phyloP scores from a whole-genome alignment of 2,113 vertebrate genomes.

The Cynoglossus semilaevis region DNA sequence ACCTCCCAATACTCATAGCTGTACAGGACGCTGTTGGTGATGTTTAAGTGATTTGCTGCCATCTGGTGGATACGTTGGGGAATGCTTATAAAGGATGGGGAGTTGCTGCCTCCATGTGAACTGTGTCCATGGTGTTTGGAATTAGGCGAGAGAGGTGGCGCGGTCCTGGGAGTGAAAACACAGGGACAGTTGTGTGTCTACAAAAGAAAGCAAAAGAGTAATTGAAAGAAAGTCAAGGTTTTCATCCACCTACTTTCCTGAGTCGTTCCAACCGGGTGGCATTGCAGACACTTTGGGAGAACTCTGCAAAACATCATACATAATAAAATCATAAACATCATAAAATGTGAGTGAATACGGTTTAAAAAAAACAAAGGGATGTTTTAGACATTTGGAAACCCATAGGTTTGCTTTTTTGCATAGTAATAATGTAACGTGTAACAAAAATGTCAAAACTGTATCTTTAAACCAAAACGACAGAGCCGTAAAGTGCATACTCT shows the following conservation, averaged over 20 bases:
- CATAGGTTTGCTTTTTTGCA: too few species aligned
- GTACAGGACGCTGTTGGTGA: slow-evolving; percentile 97
- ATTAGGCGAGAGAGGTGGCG: slow-evolving; percentile 80
- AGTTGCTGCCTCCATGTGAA: slow-evolving; percentile 79
- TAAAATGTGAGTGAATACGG: too few species aligned
- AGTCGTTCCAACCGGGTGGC: slow-evolving; percentile 80
- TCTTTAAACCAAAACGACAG: too few species aligned
- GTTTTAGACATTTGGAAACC: too few species aligned
- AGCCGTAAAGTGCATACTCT: too few species aligned
- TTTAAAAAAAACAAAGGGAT: too few species aligned
- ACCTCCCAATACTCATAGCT: slow-evolving; percentile 99
- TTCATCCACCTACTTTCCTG: slow-evolving; percentile 85
- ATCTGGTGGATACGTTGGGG: slow-evolving; percentile 99
- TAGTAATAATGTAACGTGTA: too few species aligned
- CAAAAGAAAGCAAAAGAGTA: neutral
- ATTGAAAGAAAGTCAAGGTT: neutral
- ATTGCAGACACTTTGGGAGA: slow-evolving; percentile 87
- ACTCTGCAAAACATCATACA: slow-evolving; percentile 74
- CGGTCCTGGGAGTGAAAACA: slow-evolving; percentile 74
- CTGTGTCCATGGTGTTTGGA: slow-evolving; percentile 81
- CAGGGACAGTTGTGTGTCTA: slow-evolving; percentile 4
- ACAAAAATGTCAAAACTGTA: too few species aligned
- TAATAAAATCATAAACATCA: neutral
- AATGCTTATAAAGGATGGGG: slow-evolving; percentile 88
- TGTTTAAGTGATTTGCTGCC: slow-evolving; percentile 97